Conservation (phyloP, 2,888 invertebrate species). For the Pollenia griseotomentosa region DNA sequence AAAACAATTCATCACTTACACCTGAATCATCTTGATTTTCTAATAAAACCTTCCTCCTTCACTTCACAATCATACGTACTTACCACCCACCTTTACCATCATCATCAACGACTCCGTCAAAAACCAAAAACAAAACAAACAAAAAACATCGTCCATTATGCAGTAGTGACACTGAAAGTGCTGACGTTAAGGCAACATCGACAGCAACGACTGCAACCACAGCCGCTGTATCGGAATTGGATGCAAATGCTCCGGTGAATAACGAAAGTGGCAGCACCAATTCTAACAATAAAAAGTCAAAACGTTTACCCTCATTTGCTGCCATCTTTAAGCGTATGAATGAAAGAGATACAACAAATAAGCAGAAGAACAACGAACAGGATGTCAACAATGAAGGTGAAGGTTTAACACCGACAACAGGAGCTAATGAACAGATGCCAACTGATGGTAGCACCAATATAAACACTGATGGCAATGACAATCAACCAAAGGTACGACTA, state of each 20-base stretch:
- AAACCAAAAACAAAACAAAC: neutral
- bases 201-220: constrained; percentile 81
- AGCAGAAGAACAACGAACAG: constrained; percentile 73
- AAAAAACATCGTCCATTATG: constrained; percentile 36
- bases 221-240: constrained; percentile 77
- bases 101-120: constrained; percentile 20
- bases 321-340: constrained; percentile 82
- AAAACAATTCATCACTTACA: constrained; percentile 60
- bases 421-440: constrained; percentile 75
- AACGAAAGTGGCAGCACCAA: constrained; percentile 83
- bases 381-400: constrained; percentile 76
- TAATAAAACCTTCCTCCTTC: constrained; percentile 61
- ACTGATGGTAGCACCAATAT: constrained; percentile 65
- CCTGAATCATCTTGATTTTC: constrained; percentile 65
- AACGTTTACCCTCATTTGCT: constrained; percentile 81
- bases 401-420: constrained; percentile 71
- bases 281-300: constrained; percentile 77
- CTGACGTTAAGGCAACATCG: constrained; percentile 85
- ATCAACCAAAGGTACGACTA: constrained; percentile 82
- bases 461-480: constrained; percentile 81
- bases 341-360: constrained; percentile 78
- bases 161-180: constrained; percentile 89
- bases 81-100: constrained; percentile 40
- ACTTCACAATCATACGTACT: constrained; percentile 56
- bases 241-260: constrained; percentile 83